A percentile compares a stretch with the other conserved stretches of the same genome.
Conservation (phyloP, 2,888 invertebrate species). For the Agrochola litura region DNA sequence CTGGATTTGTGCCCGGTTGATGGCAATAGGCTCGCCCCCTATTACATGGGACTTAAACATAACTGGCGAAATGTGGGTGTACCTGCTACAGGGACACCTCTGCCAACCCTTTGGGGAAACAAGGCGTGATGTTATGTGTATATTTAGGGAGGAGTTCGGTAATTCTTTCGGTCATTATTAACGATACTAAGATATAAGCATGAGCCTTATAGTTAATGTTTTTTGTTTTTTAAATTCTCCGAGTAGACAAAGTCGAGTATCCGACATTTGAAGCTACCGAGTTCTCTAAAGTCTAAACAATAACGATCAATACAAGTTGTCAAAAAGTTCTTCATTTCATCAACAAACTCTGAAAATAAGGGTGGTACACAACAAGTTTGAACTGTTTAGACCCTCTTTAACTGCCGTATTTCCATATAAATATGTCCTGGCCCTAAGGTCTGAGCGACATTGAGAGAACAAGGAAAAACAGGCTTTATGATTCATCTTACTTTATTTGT, state of each 20-base stretch:
- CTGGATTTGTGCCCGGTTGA: too few relatives aligned
- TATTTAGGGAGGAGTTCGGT: too few relatives aligned
- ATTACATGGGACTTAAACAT: too few relatives aligned
- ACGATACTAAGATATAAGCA: not conserved
- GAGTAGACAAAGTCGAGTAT: not conserved
- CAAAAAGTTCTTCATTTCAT: conserved; percentile 50
- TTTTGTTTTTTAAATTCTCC: not conserved
- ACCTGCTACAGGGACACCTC: too few relatives aligned
- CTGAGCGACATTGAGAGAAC: conserved; percentile 50
- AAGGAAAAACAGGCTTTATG: conserved; percentile 54
- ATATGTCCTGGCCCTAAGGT: conserved; percentile 51
- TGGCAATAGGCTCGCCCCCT: too few relatives aligned
- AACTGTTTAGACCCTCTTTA: conserved; percentile 58
- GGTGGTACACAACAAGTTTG: conserved; percentile 45
- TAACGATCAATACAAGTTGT: conserved; percentile 34
- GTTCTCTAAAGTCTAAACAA: conserved; percentile 29
- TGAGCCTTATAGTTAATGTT: not conserved
- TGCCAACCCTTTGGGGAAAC: too few relatives aligned
- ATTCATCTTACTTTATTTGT: conserved; percentile 53
- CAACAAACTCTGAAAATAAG: conserved; percentile 49
- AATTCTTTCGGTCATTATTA: not conserved
- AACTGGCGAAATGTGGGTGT: too few relatives aligned
- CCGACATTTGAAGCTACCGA: conserved; percentile 11
- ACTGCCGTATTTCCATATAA: conserved; percentile 62
- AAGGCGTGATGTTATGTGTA: too few relatives aligned